Evolutionary conservation across 1,140 invertebrate species (phyloP), one percentile per base, ranked within the genome.

Genomic region (Scaptodrosophila lebanonensis): DNA sequence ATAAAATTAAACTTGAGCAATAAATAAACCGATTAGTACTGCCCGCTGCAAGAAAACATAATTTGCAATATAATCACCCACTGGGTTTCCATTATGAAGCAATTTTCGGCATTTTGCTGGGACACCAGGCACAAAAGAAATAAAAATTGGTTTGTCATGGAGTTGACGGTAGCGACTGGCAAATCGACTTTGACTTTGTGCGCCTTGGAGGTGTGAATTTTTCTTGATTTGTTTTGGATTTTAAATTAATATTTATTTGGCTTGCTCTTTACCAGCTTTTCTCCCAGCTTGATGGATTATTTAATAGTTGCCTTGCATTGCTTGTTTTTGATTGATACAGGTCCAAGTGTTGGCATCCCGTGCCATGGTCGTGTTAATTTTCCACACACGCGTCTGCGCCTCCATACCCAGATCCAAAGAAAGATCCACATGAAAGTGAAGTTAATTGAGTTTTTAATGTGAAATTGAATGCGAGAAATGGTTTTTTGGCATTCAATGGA

Each of bases 361-460:
- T 67, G 67, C 67, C 73, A 79, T 77, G 73, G 35, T 63, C 73
- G 67, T 73, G 54, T 54, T 79, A 57, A 79, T 77, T 72, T 51
- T 20, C 32, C 32, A 29, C 11, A 25, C 54, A 79, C 72, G 73
- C 56, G 22, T n/a, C 61, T 38, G 20, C 32, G 22, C 22, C 11
- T n/a, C n/a, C n/a, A n/a, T n/a, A n/a, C n/a, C n/a, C n/a, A n/a
- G n/a, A n/a, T n/a, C n/a, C n/a, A n/a, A n/a, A n/a, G n/a, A 25
- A 4, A 25, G 3, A 3, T 25, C 8, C 8, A 8, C 3, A 25
- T 25, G 38, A 48, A 48, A 72, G 59, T 68, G 64, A 79, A 72
- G 72, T 56, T 72, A 50, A 53, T 70, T 32, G 11, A 36, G 18
- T 40, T 49, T 30, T 27, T 60, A 54, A 51, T 52, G 40, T 63